A percentile compares a stretch with the other conserved stretches of the same genome.
phyloP scores from a whole-genome alignment of 1,140 invertebrate species.

The Drosophila kohkoa region DNA sequence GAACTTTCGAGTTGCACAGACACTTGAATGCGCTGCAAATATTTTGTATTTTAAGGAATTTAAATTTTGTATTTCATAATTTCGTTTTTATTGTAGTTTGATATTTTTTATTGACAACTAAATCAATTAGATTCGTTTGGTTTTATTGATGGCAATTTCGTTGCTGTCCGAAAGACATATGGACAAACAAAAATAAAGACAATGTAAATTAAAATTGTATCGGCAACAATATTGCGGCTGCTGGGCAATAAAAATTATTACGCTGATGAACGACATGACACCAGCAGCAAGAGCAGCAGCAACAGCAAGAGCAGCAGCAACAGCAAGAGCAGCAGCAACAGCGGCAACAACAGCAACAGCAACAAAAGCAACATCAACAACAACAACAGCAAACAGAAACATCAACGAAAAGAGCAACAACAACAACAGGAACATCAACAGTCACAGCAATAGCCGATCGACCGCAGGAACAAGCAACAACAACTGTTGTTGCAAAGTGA shows the following conservation, averaged over 20 bases:
- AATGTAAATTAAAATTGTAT: slow-evolving; percentile 81
- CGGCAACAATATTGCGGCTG: slow-evolving; percentile 78
- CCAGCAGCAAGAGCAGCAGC: slow-evolving; percentile 53
- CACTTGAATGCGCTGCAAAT: slow-evolving; percentile 42
- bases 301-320: slow-evolving; percentile 8
- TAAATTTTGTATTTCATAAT: neutral
- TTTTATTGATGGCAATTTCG: neutral
- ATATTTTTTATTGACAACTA: neutral
- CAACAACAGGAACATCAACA: slow-evolving; percentile 12
- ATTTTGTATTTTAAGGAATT: no score
- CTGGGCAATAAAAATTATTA: slow-evolving; percentile 67
- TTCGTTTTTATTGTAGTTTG: neutral
- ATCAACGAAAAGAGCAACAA: slow-evolving; percentile 5
- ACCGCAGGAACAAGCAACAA: slow-evolving; percentile 64
- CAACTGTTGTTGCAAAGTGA: slow-evolving; percentile 24
- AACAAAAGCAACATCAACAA: slow-evolving; percentile 36
- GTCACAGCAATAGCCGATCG: slow-evolving; percentile 46
- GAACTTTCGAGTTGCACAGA: slow-evolving; percentile 4
- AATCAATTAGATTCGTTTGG: slow-evolving; percentile 7
- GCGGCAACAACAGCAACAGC: slow-evolving; percentile 20
- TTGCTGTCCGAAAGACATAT: slow-evolving; percentile 8
- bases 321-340: slow-evolving; percentile 29
- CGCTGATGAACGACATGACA: slow-evolving; percentile 71
- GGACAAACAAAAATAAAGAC: slow-evolving; percentile 39
- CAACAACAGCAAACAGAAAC: slow-evolving; percentile 39